Evolutionary conservation across 2,888 invertebrate genomes (phyloP), one percentile per base, ranked within the genome.

Genomic region (Gastrophysa polygoni): DNA sequence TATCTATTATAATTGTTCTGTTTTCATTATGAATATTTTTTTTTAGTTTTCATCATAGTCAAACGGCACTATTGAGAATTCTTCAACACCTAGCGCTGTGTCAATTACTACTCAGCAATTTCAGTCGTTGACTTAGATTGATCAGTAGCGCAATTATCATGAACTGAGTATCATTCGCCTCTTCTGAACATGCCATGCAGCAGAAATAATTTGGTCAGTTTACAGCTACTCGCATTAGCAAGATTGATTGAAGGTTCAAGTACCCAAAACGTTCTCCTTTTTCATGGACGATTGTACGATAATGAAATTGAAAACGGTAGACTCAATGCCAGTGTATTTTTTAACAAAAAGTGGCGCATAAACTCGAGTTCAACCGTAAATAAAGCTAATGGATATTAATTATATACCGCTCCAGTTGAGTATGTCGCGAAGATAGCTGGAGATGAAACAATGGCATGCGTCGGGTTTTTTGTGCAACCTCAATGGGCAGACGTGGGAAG

Each of bases 371-470:
- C 38, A 29, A 21, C 64, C 47, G 49, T 65, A 66, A 65, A 59
- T 57, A 64, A 64, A 64, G 49, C 48, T 66, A 66, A 67, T 68
- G 60, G 67, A 63, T 61, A 68, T 66, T 68, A 69, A 66, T 68
- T 68, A 66, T 64, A 66, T 65, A 62, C 34, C 60, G 62, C 61
- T 63, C 54, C 54, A 68, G 62, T 46, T 59, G 66, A 67, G 63
- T 65, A 67, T 62, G 65, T 68, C 58, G 61, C 63, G 50, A 55
- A 57, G 47, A 63, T 52, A 50, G 59, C 52, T 59, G 29, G 51
- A 68, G 64, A 66, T 64, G 58, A 66, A 63, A 61, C 48, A 17
- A 51, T 54, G 49, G 63, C 60, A 63, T 61, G 60, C 61, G 54
- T 59, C 51, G 34, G 14, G 51, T 29, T 46, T 29, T 38, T 38